Conservation (phyloP, 1,140 invertebrate species). For the Galendromus occidentalis region DNA sequence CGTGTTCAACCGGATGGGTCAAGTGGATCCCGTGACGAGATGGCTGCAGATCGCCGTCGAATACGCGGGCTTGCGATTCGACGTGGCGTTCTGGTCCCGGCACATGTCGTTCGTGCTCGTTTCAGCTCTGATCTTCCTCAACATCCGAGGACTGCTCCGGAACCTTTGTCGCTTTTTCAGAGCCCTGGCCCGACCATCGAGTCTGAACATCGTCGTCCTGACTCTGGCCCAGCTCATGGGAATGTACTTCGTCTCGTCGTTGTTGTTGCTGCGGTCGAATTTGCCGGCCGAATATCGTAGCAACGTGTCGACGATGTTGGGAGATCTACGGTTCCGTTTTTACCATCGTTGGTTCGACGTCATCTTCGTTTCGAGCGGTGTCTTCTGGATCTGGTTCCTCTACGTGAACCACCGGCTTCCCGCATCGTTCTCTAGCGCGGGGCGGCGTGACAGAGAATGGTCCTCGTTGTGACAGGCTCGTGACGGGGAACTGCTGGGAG, state of each 20-base stretch:
- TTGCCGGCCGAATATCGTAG: conserved; percentile 89
- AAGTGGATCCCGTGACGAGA: conserved; percentile 90
- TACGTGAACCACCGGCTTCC: conserved; percentile 68
- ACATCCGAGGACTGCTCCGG: conserved; percentile 79
- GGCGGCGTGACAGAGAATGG: no score
- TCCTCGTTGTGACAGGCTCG: no score
- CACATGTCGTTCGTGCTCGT: conserved; percentile 92
- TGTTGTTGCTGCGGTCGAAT: conserved; percentile 95
- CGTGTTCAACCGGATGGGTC: conserved; percentile 92
- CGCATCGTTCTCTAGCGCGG: neutral
- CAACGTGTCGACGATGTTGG: conserved; percentile 92
- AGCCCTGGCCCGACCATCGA: conserved; percentile 96
- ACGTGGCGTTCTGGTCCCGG: conserved; percentile 91
- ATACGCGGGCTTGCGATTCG: conserved; percentile 87
- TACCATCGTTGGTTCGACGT: conserved; percentile 99
- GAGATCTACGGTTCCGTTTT: conserved; percentile 96
- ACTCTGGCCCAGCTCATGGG: conserved; percentile 97
- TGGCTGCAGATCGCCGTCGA: conserved; percentile 91
- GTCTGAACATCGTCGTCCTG: conserved; percentile 92
- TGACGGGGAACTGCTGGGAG: no score
- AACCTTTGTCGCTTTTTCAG: conserved; percentile 99
- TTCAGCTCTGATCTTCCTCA: conserved; percentile 93
- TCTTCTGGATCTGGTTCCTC: conserved; percentile 83
- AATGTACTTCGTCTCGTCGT: conserved; percentile 99
- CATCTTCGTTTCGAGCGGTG: conserved; percentile 88